These are phyloP conservation scores for Mamestra brassicae DNA, from an alignment of 2,888 invertebrate species.

Conservation along the genomic window DNA sequence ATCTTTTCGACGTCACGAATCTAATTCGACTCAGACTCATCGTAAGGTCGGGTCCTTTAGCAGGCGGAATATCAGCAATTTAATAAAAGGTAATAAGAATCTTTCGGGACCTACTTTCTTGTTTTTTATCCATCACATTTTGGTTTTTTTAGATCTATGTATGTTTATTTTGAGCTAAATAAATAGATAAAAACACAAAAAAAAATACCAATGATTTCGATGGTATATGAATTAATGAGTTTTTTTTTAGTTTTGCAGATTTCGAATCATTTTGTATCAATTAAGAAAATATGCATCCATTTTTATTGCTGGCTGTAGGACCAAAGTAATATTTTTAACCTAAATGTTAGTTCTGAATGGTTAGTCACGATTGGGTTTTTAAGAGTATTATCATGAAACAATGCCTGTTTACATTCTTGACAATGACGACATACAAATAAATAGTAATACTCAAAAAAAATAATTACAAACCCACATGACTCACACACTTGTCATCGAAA, in stretches of 20 bases:
- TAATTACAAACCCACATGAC: conserved; percentile 7
- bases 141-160: too few species aligned
- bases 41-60: conserved; percentile 29
- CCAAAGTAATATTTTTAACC: not conserved
- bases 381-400: not conserved
- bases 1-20: conserved; percentile 44
- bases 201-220: too few species aligned
- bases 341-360: not conserved
- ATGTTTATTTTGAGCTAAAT: too few species aligned
- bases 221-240: too few species aligned
- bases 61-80: conserved; percentile 25
- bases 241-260: too few species aligned
- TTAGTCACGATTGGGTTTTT: not conserved
- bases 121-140: too few species aligned
- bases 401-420: not conserved
- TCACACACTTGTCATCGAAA: conserved; percentile 7
- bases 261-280: too few species aligned
- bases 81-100: too few species aligned
- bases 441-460: conserved; percentile 4
- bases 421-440: not conserved
- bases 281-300: too few species aligned
- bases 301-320: not conserved
- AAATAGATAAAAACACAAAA: too few species aligned
- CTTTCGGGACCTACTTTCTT: too few species aligned
- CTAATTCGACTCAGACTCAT: conserved; percentile 51